A percentile compares a stretch with the other conserved stretches of the same genome.
These are phyloP conservation scores for Dissostichus mawsoni DNA, from an alignment of 2,113 vertebrate species.

Conservation along the genomic window DNA sequence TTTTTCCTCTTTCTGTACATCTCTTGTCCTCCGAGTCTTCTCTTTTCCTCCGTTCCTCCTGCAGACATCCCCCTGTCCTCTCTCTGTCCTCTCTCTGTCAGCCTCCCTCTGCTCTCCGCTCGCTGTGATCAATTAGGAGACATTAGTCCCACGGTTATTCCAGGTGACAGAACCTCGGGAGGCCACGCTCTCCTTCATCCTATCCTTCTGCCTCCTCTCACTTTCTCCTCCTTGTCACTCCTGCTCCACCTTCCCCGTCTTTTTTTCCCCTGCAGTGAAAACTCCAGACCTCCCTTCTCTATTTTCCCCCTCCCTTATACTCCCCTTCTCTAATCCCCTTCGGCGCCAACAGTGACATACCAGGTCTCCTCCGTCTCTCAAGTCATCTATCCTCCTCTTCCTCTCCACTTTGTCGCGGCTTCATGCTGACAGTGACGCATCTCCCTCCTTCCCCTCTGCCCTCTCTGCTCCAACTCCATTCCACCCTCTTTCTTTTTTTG, in stretches of 20 bases:
- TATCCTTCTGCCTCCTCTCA: constrained; percentile 51
- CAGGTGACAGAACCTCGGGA: constrained; percentile 79
- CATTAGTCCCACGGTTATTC: constrained; percentile 77
- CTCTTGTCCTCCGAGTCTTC: constrained; percentile 25
- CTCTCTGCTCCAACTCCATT: constrained; percentile 67
- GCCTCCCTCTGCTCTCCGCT: constrained; percentile 52
- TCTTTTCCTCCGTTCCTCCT: constrained; percentile 31
- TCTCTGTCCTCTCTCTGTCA: constrained; percentile 51
- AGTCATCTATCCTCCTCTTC: constrained; percentile 51
- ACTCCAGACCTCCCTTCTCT: constrained; percentile 39
- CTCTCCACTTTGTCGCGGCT: constrained; percentile 44
- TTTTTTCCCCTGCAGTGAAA: constrained; percentile 33
- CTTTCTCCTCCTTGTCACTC: constrained; percentile 63
- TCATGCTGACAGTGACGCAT: constrained; percentile 63
- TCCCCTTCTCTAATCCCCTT: constrained; percentile 37
- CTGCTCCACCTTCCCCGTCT: constrained; percentile 30
- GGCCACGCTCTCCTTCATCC: constrained; percentile 67
- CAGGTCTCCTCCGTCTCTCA: constrained; percentile 55
- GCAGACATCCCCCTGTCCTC: constrained; percentile 44
- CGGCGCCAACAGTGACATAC: constrained; percentile 65
- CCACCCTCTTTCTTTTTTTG: constrained; percentile 17
- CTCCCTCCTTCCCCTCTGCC: constrained; percentile 62
- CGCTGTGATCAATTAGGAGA: constrained; percentile 79
- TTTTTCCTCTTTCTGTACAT: background rate
- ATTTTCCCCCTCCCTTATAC: background rate